phyloP scores from a whole-genome alignment of 2,113 vertebrate species.

The Polypterus bichir region DNA sequence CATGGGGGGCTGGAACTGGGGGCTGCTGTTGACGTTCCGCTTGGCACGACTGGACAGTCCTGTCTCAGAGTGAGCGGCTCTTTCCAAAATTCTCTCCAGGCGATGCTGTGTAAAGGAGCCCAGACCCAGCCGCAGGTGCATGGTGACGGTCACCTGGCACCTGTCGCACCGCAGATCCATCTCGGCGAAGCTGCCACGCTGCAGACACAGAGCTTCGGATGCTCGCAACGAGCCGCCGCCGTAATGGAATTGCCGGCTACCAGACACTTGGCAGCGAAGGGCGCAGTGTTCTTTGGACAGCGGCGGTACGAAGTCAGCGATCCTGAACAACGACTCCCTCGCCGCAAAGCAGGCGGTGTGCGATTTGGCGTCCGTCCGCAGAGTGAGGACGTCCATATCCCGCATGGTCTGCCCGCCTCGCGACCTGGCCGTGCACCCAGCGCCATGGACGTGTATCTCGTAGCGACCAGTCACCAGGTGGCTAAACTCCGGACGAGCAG shows the following conservation, averaged over 20 bases:
- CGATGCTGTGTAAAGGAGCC: conserved; percentile 38
- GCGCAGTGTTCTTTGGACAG: conserved; percentile 1
- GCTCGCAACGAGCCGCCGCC: conserved; percentile 43
- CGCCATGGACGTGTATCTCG: conserved; percentile 48
- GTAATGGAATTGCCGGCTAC: conserved; percentile 34
- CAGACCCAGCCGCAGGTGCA: conserved; percentile 45
- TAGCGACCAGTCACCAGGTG: conserved; percentile 46
- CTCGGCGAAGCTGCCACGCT: conserved; percentile 26
- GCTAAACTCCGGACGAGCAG: conserved; percentile 23
- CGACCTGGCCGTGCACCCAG: conserved; percentile 37
- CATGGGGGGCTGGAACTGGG: conserved; percentile 84
- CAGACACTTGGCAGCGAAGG: conserved; percentile 33
- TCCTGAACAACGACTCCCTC: conserved; percentile 31
- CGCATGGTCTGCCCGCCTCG: conserved; percentile 29
- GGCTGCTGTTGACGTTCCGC: conserved; percentile 66
- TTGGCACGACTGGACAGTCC: conserved; percentile 43
- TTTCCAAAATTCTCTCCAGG: conserved; percentile 34
- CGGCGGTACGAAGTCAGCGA: conserved; percentile 39
- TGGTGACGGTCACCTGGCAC: conserved; percentile 22
- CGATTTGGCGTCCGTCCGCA: conserved; percentile 23
- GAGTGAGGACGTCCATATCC: conserved; percentile 48
- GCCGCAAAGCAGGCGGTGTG: conserved; percentile 31
- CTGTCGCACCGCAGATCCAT: conserved; percentile 41
- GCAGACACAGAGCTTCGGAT: conserved; percentile 48
- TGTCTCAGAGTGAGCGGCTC: conserved; percentile 27